Percentiles rank a stretch among this genome's conserved stretches.
Evolutionary conservation across 2,888 invertebrate genomes (phyloP).

Genomic region (Corbicula japonica): DNA sequence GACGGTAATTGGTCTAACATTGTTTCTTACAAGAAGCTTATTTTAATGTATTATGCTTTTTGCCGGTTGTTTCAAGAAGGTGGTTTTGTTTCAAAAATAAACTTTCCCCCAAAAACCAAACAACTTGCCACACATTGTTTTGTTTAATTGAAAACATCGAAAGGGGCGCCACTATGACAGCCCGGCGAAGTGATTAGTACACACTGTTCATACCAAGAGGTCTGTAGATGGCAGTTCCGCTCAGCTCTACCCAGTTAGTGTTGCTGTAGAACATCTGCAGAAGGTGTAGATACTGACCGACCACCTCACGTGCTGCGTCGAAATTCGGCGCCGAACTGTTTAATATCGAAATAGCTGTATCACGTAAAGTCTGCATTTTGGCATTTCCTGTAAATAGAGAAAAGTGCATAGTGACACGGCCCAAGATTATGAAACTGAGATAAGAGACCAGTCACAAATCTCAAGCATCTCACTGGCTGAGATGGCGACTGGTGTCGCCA

Average conservation of each 20-base stretch:
- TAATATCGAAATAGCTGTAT: slow-evolving; percentile 56
- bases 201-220: slow-evolving; percentile 63
- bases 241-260: slow-evolving; percentile 76
- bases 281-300: slow-evolving; percentile 75
- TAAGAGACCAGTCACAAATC: too few species aligned
- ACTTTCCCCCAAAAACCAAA: too few species aligned
- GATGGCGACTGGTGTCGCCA: too few species aligned
- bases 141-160: too few species aligned
- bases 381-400: slow-evolving; percentile 45
- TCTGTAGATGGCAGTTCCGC: slow-evolving; percentile 60
- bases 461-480: too few species aligned
- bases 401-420: not conserved
- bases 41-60: too few species aligned
- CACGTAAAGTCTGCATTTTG: slow-evolving; percentile 64
- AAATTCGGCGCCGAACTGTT: slow-evolving; percentile 62
- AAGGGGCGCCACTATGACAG: not conserved
- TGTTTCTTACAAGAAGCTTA: too few species aligned
- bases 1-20: too few species aligned
- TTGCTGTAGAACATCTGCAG: slow-evolving; percentile 79
- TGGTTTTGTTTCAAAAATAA: too few species aligned
- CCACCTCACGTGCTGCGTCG: slow-evolving; percentile 68
- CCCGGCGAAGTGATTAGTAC: not conserved
- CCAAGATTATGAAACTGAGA: too few species aligned
- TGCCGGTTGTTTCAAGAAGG: too few species aligned
- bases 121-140: too few species aligned